These are phyloP conservation scores for Eumerus sabulonum DNA, from an alignment of 2,888 invertebrate genomes.

Conservation along the genomic window DNA sequence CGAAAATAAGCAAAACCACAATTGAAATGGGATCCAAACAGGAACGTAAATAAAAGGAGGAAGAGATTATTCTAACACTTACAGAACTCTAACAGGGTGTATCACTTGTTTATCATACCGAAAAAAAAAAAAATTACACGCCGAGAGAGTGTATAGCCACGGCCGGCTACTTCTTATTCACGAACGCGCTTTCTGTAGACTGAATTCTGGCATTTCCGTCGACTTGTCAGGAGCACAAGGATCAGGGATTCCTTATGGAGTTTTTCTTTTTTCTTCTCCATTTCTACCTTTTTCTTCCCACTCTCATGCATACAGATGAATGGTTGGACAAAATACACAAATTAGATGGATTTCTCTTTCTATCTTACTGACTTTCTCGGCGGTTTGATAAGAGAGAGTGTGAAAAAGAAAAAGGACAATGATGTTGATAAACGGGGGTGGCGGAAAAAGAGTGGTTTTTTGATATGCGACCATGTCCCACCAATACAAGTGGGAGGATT, in stretches of 20 bases:
- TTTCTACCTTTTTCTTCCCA: constrained; percentile 35
- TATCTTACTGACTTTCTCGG: too few relatives aligned
- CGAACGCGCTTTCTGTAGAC: constrained; percentile 80
- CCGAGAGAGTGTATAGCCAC: constrained; percentile 78
- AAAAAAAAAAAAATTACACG: constrained; percentile 79
- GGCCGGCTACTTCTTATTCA: constrained; percentile 79
- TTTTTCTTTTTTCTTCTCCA: constrained; percentile 19
- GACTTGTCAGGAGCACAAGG: constrained; percentile 56
- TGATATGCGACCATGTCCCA: constrained; percentile 55
- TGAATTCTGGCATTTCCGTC: constrained; percentile 72
- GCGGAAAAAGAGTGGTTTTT: constrained; percentile 19
- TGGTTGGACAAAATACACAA: too few relatives aligned
- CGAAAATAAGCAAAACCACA: too few relatives aligned
- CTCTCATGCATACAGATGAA: constrained; percentile 16
- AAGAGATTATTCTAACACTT: constrained; percentile 73
- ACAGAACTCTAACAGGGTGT: constrained; percentile 80
- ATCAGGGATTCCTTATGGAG: constrained; percentile 53
- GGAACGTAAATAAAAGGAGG: constrained; percentile 8
- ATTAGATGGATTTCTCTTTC: too few relatives aligned
- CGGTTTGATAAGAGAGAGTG: not conserved
- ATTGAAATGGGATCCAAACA: too few relatives aligned
- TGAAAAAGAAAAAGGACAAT: constrained; percentile 36
- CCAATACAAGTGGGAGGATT: constrained; percentile 48
- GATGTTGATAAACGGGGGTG: constrained; percentile 54
- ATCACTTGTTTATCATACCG: constrained; percentile 80